phyloP scores from a whole-genome alignment of 2,797 vertebrate species.

The Hydrolagus colliei region DNA sequence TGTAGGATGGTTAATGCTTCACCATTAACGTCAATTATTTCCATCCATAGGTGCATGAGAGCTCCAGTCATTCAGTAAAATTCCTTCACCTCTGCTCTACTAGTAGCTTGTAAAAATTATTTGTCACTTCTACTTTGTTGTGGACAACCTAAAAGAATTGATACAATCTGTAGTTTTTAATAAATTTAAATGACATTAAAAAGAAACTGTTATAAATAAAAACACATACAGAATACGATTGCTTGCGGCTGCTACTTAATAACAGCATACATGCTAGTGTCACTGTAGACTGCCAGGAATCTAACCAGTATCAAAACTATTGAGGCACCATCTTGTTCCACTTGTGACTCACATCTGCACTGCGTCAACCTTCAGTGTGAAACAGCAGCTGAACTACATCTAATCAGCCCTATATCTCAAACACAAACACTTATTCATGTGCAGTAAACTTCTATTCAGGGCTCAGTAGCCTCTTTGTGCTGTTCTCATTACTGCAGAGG shows the following conservation, averaged over 20 bases:
- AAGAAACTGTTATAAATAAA: slow-evolving; percentile 35
- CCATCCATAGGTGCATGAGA: neutral
- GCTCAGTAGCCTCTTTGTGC: slow-evolving; percentile 47
- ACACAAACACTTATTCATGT: slow-evolving; percentile 46
- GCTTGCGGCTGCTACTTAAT: slow-evolving; percentile 41
- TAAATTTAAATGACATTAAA: too few relatives aligned
- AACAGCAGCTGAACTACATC: slow-evolving; percentile 32
- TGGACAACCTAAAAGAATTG: too few relatives aligned
- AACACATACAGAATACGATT: slow-evolving; percentile 34
- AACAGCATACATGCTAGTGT: slow-evolving; percentile 33
- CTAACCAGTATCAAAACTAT: slow-evolving; percentile 42
- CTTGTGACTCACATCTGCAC: slow-evolving; percentile 32
- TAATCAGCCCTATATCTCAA: slow-evolving; percentile 33
- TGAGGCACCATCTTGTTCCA: slow-evolving; percentile 34
- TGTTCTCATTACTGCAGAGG: slow-evolving; percentile 39
- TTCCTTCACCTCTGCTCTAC: too few relatives aligned
- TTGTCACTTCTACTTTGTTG: too few relatives aligned
- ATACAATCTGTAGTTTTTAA: too few relatives aligned
- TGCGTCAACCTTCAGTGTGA: slow-evolving; percentile 39
- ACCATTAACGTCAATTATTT: neutral
- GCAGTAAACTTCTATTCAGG: slow-evolving; percentile 38
- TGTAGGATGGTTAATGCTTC: neutral
- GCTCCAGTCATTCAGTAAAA: neutral
- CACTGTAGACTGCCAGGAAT: slow-evolving; percentile 44
- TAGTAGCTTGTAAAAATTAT: too few relatives aligned